Conservation (phyloP, 2,888 invertebrate species). For the Thera britannica region DNA sequence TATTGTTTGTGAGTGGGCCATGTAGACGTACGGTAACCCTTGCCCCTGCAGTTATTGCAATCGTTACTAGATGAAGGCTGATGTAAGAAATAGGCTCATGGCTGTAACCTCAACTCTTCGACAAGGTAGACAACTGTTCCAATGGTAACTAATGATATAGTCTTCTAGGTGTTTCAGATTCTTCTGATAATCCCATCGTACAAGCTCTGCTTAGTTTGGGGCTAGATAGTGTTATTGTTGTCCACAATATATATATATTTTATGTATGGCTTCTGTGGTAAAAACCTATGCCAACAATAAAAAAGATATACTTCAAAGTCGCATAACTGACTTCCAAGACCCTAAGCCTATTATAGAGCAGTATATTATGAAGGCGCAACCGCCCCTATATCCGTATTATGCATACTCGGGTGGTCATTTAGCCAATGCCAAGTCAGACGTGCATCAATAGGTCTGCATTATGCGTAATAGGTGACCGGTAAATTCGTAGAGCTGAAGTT, state of each 20-base stretch:
- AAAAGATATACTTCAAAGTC: background rate
- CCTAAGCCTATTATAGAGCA: background rate
- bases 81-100: background rate
- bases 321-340: background rate
- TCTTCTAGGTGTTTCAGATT: no score
- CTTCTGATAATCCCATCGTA: no score
- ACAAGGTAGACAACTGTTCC: no score
- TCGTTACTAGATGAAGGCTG: background rate
- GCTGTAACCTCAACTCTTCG: no score
- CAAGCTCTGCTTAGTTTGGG: no score
- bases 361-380: background rate
- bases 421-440: conserved; percentile 33
- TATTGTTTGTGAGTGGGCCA: conserved; percentile 22
- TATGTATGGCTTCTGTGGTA: no score
- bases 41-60: conserved; percentile 12
- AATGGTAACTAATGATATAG: no score
- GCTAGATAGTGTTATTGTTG: no score
- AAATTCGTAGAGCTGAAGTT: conserved; percentile 7
- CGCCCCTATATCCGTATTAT: conserved; percentile 5
- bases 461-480: conserved; percentile 23
- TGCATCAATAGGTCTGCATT: conserved; percentile 30
- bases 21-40: conserved; percentile 6
- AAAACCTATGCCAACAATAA: no score
- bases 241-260: no score
- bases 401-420: conserved; percentile 26